These are phyloP conservation scores for Ceyx melanurus DNA, from an alignment of 2,113 vertebrate genomes.

Conservation along the genomic window DNA sequence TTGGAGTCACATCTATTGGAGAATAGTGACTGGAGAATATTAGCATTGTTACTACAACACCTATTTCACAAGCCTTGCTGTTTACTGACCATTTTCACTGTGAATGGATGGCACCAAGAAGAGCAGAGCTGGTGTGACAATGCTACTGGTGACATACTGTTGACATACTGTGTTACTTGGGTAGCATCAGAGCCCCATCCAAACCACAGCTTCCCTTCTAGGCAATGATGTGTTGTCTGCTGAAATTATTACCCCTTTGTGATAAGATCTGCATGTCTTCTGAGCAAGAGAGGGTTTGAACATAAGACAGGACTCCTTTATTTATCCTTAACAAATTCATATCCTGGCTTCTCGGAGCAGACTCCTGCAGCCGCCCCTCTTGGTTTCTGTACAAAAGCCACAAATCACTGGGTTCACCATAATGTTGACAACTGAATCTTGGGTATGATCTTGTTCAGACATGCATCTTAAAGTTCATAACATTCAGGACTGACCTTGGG, in stretches of 20 bases:
- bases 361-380: background rate
- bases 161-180: rapidly evolving
- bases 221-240: background rate
- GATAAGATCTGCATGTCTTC: background rate
- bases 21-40: too few relatives aligned
- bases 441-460: rapidly evolving
- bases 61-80: background rate
- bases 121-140: rapidly evolving
- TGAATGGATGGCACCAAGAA: background rate
- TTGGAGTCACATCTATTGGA: too few relatives aligned
- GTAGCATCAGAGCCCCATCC: background rate
- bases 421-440: rapidly evolving
- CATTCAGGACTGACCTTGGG: rapidly evolving
- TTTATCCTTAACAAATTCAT: background rate
- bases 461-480: rapidly evolving
- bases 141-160: background rate
- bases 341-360: background rate
- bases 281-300: background rate
- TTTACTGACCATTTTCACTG: background rate
- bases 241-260: background rate
- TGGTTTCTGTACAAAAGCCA: background rate
- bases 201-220: background rate
- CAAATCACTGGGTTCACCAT: background rate
- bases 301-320: background rate
- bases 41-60: too few relatives aligned